phyloP scores from a whole-genome alignment of 2,113 vertebrate genomes.

The Circaetus cinerascens region DNA sequence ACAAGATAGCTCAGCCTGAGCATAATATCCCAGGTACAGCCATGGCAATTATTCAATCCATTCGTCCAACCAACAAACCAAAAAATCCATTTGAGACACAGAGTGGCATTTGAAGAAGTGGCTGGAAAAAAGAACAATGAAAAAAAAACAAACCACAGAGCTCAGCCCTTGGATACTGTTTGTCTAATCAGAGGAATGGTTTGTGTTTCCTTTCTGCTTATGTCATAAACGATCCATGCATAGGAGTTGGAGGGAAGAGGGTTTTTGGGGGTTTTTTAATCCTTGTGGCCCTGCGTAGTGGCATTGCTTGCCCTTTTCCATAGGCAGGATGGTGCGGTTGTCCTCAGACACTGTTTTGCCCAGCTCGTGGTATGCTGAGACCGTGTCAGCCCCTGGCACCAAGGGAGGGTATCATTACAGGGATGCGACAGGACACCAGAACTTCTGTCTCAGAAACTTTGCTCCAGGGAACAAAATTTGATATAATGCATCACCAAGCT shows the following conservation, averaged over 20 bases:
- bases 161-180: neutral
- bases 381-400: accelerated
- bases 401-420: neutral
- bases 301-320: neutral
- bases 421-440: neutral
- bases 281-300: too few species aligned
- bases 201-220: neutral
- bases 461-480: neutral
- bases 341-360: neutral
- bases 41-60: neutral
- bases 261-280: neutral
- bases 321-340: neutral
- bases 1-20: neutral
- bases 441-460: neutral
- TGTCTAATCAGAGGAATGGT: neutral
- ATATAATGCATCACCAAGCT: neutral
- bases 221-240: accelerated
- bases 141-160: neutral
- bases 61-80: neutral
- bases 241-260: neutral
- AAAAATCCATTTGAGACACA: neutral
- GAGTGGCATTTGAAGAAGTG: neutral
- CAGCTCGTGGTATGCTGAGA: accelerated
- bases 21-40: neutral
- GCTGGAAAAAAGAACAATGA: neutral